These are phyloP conservation scores for Cygnus buccinator DNA, from an alignment of 2,113 vertebrate species.

Conservation along the genomic window DNA sequence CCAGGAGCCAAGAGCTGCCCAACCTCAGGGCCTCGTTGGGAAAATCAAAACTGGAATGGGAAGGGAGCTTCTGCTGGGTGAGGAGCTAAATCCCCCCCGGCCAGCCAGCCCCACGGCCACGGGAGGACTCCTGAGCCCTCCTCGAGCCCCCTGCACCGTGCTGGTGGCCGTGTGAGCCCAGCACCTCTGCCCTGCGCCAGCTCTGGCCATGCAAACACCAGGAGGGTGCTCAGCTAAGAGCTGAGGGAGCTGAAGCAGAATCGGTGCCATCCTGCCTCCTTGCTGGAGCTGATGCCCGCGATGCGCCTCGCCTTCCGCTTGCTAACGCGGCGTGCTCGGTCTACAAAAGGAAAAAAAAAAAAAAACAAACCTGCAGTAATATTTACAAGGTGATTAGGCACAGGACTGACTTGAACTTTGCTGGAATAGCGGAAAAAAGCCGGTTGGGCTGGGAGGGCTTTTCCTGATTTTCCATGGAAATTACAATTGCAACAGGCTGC, in stretches of 20 bases:
- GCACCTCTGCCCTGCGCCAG: background rate
- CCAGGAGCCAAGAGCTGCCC: background rate
- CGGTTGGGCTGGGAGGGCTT: background rate
- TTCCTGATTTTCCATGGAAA: background rate
- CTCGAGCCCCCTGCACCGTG: too few relatives aligned
- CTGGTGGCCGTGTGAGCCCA: too few relatives aligned
- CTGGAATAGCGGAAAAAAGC: background rate
- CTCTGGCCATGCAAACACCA: background rate
- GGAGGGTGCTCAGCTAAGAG: too few relatives aligned
- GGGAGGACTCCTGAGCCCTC: too few relatives aligned
- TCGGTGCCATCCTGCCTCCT: too few relatives aligned
- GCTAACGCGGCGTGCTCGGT: fast-evolving
- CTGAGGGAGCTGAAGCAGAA: too few relatives aligned
- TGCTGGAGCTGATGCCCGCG: too few relatives aligned
- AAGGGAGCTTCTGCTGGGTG: background rate
- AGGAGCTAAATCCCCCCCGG: too few relatives aligned
- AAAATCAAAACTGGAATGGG: background rate
- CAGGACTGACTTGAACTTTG: background rate
- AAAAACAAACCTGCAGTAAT: background rate
- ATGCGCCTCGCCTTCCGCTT: background rate
- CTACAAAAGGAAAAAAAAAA: background rate
- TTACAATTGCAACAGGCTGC: background rate
- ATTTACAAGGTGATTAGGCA: background rate
- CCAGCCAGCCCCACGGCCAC: too few relatives aligned
- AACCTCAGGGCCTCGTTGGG: background rate